Percentiles rank a stretch among this genome's conserved stretches.
Evolutionary conservation across 92 coral and sea anemone genomes (phyloP).

Genomic region (Parazoanthus swiftii): DNA sequence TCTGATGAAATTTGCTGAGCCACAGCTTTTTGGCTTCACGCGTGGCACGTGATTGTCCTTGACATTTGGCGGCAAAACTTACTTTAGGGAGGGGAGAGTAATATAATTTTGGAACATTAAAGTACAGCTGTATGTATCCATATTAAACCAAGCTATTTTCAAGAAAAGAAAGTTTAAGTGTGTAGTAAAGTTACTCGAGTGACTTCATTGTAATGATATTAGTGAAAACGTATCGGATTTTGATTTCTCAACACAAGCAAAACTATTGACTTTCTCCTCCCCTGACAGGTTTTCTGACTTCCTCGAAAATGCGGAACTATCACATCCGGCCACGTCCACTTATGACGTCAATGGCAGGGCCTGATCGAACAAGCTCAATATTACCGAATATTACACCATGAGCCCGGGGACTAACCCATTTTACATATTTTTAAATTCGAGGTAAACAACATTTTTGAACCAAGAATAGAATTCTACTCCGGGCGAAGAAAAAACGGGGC

Average conservation of each 20-base stretch:
- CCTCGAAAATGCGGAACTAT: constrained; percentile 18
- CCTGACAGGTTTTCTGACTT: neutral
- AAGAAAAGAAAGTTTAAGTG: neutral
- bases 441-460: no score
- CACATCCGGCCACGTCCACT: neutral
- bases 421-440: neutral
- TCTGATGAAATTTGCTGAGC: constrained; percentile 38
- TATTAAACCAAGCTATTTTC: neutral
- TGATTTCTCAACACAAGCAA: neutral
- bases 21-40: neutral
- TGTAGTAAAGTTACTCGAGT: no score
- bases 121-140: no score
- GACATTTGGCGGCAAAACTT: neutral
- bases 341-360: constrained; percentile 33
- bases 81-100: neutral
- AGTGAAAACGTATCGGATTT: neutral
- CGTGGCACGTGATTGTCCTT: constrained; percentile 35
- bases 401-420: neutral
- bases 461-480: no score
- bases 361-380: neutral
- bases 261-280: neutral
- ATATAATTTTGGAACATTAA: neutral
- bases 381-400: neutral
- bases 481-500: no score
- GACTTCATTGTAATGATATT: neutral